Evolutionary conservation across 2,113 vertebrate genomes (phyloP).

Genomic region (Chroicocephalus ridibundus): DNA sequence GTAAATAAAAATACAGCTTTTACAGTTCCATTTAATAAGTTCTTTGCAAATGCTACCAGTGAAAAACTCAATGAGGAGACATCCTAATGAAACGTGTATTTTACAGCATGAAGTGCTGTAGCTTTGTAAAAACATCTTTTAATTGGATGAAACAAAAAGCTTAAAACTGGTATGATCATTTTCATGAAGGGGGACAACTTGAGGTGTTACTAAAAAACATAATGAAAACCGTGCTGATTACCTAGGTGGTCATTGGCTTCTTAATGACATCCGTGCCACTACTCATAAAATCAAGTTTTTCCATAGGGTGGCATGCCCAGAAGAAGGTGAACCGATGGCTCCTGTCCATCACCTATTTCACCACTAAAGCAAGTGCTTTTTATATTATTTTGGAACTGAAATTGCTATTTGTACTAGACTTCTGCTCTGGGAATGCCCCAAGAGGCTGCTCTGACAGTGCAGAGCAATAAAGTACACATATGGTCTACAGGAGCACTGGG

Average conservation of each 20-base stretch:
- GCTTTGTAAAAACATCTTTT: not conserved
- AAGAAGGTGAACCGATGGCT: not conserved
- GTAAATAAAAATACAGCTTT: not conserved
- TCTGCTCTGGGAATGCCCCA: not conserved
- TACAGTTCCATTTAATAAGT: not conserved
- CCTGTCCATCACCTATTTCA: not conserved
- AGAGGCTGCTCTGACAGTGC: not conserved
- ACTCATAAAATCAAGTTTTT: not conserved
- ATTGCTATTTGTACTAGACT: not conserved
- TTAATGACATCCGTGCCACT: not conserved
- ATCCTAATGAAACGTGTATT: not conserved
- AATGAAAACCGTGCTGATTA: not conserved
- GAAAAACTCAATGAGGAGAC: not conserved
- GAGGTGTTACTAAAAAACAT: not conserved
- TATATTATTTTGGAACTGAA: not conserved
- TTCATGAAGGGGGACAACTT: not conserved
- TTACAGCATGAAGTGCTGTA: not conserved
- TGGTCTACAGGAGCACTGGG: not conserved
- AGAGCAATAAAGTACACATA: not conserved
- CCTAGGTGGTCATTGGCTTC: not conserved
- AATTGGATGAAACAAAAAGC: not conserved
- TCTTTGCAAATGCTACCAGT: not conserved
- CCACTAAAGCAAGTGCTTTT: not conserved
- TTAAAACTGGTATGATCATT: not conserved
- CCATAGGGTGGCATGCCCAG: not conserved